These are phyloP conservation scores for Ophraella communa DNA, from an alignment of 2,888 invertebrate species.

Conservation along the genomic window DNA sequence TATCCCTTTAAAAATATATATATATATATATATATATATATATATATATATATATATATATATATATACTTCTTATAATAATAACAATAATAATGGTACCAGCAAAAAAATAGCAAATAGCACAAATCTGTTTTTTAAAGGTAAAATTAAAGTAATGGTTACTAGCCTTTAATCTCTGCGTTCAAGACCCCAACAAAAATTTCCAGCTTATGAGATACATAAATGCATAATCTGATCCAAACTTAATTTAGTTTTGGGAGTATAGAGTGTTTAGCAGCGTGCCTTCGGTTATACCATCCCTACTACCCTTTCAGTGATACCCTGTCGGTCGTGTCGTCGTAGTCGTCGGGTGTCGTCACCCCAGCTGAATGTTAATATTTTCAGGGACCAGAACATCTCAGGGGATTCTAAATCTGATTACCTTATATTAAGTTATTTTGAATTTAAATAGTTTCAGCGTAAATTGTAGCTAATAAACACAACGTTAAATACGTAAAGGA, in stretches of 20 bases:
- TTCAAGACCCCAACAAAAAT: background rate
- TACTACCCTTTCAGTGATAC: slow-evolving; percentile 22
- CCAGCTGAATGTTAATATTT: slow-evolving; percentile 31
- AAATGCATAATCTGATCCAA: slow-evolving; percentile 20
- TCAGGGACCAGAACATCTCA: slow-evolving; percentile 22
- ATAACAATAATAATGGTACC: too few relatives aligned
- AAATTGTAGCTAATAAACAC: slow-evolving; percentile 19
- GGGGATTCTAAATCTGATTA: slow-evolving; percentile 28
- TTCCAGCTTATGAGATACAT: background rate
- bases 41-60: too few relatives aligned
- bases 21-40: too few relatives aligned
- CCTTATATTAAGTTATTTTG: slow-evolving; percentile 26
- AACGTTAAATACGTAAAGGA: slow-evolving; percentile 4
- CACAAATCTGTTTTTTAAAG: too few relatives aligned
- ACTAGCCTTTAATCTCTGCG: background rate
- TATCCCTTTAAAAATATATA: too few relatives aligned
- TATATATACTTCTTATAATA: too few relatives aligned
- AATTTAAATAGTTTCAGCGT: slow-evolving; percentile 23
- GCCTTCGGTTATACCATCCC: slow-evolving; percentile 10
- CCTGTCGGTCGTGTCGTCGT: slow-evolving; percentile 3
- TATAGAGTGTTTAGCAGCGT: slow-evolving; percentile 16
- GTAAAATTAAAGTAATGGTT: background rate
- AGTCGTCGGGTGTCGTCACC: slow-evolving; percentile 17
- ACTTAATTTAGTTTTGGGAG: slow-evolving; percentile 23
- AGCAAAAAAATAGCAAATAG: too few relatives aligned